Conservation (phyloP, 2,113 vertebrate species). For the Mobula hypostoma region DNA sequence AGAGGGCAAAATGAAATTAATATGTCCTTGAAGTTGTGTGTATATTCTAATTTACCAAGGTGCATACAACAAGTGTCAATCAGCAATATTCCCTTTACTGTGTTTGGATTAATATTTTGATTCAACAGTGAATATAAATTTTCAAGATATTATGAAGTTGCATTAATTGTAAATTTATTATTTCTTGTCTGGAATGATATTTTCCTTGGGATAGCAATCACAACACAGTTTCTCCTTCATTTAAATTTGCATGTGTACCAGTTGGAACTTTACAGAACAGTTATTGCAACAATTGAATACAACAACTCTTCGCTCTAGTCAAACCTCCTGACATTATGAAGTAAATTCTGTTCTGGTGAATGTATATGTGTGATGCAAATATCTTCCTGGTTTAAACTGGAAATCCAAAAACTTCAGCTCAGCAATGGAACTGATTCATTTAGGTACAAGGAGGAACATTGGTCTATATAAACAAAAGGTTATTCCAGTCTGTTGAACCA, state of each 20-base stretch:
- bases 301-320: not conserved
- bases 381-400: not conserved
- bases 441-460: not conserved
- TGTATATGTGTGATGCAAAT: not conserved
- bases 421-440: not conserved
- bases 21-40: not conserved
- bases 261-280: not conserved
- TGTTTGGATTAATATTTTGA: not conserved
- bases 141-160: not conserved
- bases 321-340: not conserved
- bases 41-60: not conserved
- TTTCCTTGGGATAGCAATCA: not conserved
- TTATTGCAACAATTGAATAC: not conserved
- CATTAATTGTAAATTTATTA: not conserved
- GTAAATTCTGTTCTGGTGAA: not conserved
- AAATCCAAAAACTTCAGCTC: not conserved
- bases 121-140: not conserved
- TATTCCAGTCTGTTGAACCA: not conserved
- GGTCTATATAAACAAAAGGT: not conserved
- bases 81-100: not conserved
- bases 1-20: not conserved
- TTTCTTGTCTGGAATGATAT: not conserved
- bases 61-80: not conserved
- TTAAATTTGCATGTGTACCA: not conserved
- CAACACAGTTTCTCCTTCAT: not conserved